A percentile compares a stretch with the other conserved stretches of the same genome.
Evolutionary conservation across 2,113 vertebrate genomes (phyloP).

Genomic region (Syngnathus floridae): DNA sequence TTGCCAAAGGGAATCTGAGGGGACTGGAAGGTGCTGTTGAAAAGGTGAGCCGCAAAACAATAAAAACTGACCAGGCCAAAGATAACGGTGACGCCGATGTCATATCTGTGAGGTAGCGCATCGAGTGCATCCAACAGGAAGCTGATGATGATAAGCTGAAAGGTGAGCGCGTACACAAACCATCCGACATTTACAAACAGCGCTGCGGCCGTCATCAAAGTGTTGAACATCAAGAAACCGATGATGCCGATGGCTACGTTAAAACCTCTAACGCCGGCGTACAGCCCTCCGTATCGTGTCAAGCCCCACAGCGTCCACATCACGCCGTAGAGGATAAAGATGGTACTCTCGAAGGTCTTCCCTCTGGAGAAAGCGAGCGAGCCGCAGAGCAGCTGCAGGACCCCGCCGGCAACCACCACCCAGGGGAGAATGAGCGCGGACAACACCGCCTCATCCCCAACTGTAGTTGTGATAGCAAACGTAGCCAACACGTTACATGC

Average conservation of each 20-base stretch:
- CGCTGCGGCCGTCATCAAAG: slow-evolving; percentile 70
- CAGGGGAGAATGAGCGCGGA: slow-evolving; percentile 75
- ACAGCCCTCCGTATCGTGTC: slow-evolving; percentile 72
- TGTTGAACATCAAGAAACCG: slow-evolving; percentile 79
- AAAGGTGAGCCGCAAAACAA: slow-evolving; percentile 77
- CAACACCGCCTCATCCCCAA: slow-evolving; percentile 59
- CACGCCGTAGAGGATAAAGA: slow-evolving; percentile 78
- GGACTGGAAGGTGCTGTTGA: slow-evolving; percentile 71
- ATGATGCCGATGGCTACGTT: slow-evolving; percentile 72
- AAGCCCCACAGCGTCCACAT: slow-evolving; percentile 86
- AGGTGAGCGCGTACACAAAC: slow-evolving; percentile 76
- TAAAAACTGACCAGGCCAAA: slow-evolving; percentile 86
- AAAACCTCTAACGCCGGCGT: slow-evolving; percentile 68
- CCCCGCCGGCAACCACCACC: slow-evolving; percentile 78
- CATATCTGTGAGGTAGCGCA: slow-evolving; percentile 72
- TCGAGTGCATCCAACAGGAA: slow-evolving; percentile 79
- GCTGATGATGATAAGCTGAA: slow-evolving; percentile 77
- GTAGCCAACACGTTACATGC: slow-evolving; percentile 76
- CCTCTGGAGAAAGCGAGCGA: slow-evolving; percentile 79
- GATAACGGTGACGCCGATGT: slow-evolving; percentile 74
- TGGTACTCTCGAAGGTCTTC: slow-evolving; percentile 83
- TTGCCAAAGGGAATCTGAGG: slow-evolving; percentile 74
- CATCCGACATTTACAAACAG: slow-evolving; percentile 75
- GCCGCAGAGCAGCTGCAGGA: slow-evolving; percentile 72
- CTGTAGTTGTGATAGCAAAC: slow-evolving; percentile 71